Conservation (phyloP, 53 echinoderm and acorn worm genomes). For the Pentamera pediparva region DNA sequence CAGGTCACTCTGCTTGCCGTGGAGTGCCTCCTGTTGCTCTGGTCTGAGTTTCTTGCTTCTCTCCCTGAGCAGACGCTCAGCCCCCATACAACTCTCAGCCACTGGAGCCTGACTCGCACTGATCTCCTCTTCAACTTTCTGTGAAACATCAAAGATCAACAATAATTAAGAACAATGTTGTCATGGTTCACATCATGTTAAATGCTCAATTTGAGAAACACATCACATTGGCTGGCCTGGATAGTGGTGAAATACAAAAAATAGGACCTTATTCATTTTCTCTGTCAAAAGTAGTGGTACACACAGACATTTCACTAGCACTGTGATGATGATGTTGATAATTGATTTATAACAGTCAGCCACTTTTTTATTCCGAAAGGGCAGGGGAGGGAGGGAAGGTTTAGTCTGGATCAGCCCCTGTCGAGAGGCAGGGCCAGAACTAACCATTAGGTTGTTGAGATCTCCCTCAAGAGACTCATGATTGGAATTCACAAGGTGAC, state of each 20-base stretch:
- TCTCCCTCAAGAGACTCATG: too few relatives aligned
- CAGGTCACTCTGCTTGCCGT: conserved; percentile 71
- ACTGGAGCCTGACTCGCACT: conserved; percentile 55
- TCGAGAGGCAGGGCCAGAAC: too few relatives aligned
- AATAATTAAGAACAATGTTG: neutral
- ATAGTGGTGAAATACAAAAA: too few relatives aligned
- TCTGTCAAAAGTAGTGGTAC: neutral
- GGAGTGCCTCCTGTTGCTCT: conserved; percentile 83
- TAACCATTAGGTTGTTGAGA: too few relatives aligned
- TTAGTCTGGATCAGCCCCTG: too few relatives aligned
- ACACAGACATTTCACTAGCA: neutral
- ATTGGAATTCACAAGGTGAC: too few relatives aligned
- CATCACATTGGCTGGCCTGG: too few relatives aligned
- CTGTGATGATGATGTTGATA: neutral
- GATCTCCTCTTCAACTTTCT: conserved; percentile 88
- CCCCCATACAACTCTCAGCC: conserved; percentile 72
- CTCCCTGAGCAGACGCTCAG: conserved; percentile 81
- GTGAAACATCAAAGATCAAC: neutral
- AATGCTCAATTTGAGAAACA: neutral
- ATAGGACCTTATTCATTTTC: too few relatives aligned
- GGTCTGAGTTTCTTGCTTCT: conserved; percentile 85
- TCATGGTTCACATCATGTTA: neutral
- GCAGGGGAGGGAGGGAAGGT: too few relatives aligned
- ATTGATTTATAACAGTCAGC: too few relatives aligned
- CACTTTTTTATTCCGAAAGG: too few relatives aligned